These are phyloP conservation scores for Oligia strigilis DNA, from an alignment of 2,888 invertebrate species.

Conservation along the genomic window DNA sequence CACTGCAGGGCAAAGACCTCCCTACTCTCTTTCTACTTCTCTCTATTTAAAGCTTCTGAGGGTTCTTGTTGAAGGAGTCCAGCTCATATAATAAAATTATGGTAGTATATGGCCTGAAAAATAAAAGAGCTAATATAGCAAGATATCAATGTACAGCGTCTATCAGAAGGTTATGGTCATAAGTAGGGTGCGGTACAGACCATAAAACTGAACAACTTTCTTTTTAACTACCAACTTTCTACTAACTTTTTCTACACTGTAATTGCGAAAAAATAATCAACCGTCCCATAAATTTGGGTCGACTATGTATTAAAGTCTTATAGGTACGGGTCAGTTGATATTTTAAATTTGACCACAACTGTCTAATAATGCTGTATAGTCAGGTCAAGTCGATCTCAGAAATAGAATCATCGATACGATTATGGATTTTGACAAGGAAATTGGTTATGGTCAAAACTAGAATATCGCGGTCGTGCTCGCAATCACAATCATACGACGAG, in stretches of 20 bases:
- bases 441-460: not conserved
- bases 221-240: too few relatives aligned
- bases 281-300: not conserved
- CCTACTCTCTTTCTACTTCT: not conserved
- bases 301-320: not conserved
- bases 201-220: not conserved
- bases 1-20: too few relatives aligned
- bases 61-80: not conserved
- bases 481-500: not conserved
- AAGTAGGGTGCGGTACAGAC: not conserved
- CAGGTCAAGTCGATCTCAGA: not conserved
- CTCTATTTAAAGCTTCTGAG: not conserved
- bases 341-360: not conserved
- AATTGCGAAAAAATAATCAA: not conserved
- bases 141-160: not conserved
- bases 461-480: not conserved
- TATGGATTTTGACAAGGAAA: constrained; percentile 14
- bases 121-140: not conserved
- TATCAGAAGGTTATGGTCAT: not conserved
- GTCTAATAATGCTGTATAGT: not conserved
- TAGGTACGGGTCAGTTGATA: not conserved
- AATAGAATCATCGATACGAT: constrained; percentile 1
- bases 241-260: too few relatives aligned
- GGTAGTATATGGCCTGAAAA: not conserved
- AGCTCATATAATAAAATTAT: too few relatives aligned